phyloP scores from a whole-genome alignment of 2,888 invertebrate genomes.

The Cybosia mesomella region DNA sequence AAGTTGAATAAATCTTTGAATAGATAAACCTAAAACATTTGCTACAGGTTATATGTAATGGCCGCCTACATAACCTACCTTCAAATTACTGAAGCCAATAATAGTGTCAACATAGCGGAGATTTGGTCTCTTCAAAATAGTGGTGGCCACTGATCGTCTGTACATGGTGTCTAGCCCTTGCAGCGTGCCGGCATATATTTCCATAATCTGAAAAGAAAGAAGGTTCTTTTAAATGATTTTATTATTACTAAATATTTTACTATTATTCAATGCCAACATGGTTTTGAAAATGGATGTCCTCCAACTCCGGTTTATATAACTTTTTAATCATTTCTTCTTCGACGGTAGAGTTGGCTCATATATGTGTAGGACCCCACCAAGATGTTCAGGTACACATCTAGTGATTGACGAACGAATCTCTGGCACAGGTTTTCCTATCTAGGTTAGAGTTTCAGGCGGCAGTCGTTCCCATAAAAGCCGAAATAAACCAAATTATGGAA shows the following conservation, averaged over 20 bases:
- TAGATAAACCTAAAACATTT: too few relatives aligned
- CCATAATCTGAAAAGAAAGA: slow-evolving; percentile 53
- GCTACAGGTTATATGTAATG: too few relatives aligned
- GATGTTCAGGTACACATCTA: not conserved
- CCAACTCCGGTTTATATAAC: too few relatives aligned
- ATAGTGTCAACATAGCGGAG: slow-evolving; percentile 62
- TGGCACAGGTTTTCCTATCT: not conserved
- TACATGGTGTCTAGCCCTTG: slow-evolving; percentile 71
- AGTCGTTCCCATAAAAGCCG: not conserved
- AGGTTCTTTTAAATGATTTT: too few relatives aligned
- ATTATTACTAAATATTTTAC: too few relatives aligned
- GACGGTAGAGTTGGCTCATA: too few relatives aligned
- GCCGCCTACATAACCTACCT: slow-evolving; percentile 53
- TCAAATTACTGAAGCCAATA: slow-evolving; percentile 71
- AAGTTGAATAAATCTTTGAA: too few relatives aligned
- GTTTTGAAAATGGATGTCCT: too few relatives aligned
- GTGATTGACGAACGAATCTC: not conserved
- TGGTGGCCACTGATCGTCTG: slow-evolving; percentile 67
- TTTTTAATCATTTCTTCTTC: not conserved
- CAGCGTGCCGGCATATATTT: slow-evolving; percentile 61
- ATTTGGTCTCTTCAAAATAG: slow-evolving; percentile 31
- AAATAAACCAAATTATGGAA: not conserved
- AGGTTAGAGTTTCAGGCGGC: not conserved
- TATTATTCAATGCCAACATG: too few relatives aligned
- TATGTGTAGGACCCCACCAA: too few relatives aligned